Conservation (phyloP, 2,888 invertebrate species). For the Drosophila borborema region DNA sequence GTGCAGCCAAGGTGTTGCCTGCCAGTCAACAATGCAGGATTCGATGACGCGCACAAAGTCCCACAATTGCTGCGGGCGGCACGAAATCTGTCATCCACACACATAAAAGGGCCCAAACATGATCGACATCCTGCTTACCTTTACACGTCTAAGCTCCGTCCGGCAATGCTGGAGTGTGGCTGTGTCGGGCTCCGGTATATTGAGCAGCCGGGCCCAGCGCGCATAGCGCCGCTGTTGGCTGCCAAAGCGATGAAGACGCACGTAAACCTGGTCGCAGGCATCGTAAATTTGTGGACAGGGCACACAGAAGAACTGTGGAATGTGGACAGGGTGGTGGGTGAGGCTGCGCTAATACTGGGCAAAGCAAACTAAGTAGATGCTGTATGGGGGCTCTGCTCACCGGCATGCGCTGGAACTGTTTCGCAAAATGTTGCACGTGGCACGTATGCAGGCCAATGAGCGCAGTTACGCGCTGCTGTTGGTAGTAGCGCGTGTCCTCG, state of each 20-base stretch:
- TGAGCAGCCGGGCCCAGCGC: slow-evolving; percentile 93
- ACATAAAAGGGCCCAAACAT: background rate
- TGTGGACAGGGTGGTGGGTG: background rate
- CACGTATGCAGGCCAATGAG: slow-evolving; percentile 93
- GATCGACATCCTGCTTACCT: slow-evolving; percentile 85
- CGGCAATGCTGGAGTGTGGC: slow-evolving; percentile 91
- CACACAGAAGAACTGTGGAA: slow-evolving; percentile 87
- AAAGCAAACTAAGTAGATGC: background rate
- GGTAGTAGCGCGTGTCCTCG: slow-evolving; percentile 93
- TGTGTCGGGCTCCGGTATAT: slow-evolving; percentile 93
- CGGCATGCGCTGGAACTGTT: slow-evolving; percentile 88
- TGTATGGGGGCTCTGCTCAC: slow-evolving; percentile 52
- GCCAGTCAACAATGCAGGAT: slow-evolving; percentile 96
- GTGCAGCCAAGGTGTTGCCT: slow-evolving; percentile 95
- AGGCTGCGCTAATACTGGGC: background rate
- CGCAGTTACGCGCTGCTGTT: slow-evolving; percentile 93
- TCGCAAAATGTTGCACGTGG: slow-evolving; percentile 91
- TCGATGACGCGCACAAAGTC: slow-evolving; percentile 94
- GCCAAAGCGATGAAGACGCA: slow-evolving; percentile 89
- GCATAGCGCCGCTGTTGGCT: slow-evolving; percentile 89
- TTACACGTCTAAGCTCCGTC: slow-evolving; percentile 91
- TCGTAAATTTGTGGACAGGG: slow-evolving; percentile 89
- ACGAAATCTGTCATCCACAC: slow-evolving; percentile 18
- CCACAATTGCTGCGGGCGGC: slow-evolving; percentile 90
- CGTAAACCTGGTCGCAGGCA: slow-evolving; percentile 89